Evolutionary conservation across 2,888 invertebrate genomes (phyloP), one percentile per base, ranked within the genome.

Genomic region (Desoria tigrina): DNA sequence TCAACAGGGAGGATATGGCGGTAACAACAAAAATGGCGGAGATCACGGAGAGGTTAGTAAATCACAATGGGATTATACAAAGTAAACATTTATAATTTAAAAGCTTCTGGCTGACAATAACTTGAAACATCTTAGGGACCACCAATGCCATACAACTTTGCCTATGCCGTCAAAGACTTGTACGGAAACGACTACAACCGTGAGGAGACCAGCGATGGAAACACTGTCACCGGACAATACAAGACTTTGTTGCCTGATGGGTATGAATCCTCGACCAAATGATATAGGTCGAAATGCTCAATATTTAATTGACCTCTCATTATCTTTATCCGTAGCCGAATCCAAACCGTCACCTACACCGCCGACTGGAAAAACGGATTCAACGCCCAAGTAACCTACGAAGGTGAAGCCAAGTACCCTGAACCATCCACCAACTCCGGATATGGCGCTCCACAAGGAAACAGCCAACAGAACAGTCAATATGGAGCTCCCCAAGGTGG

Each of bases 351-450:
- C 9, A 67, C 67, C n/a, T 74, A 73, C 62, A 72, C 71, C 28
- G 75, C 75, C 51, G 74, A 75, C 63, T 75, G 74, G 74, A 68
- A 75, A 49, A 74, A 75, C 49, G 75, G 74, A 57, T 75, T 75
- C 72, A 75, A 74, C 56, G 75, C 75, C 21, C 68, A 74, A 63
- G 75, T 75, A 1, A 74, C 72, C 11, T 75, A 74, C 42, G 72
- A 72, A 65, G 74, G 74, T 11, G 74, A 74, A 57, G 72, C 74
- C 14, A 65, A 66, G 53, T 74, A 54, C 66, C 74, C 74, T 37
- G 74, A 74, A 50, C 55, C 59, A 42, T 54, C 57, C 27, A 21
- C 51, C 21, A 32, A 23, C n/a, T 39, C 57, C 39, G 61, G 61
- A 16, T 51, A 50, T 14, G 62, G 62, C 21, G 60, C 51, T 27